Conservation (phyloP, 30 jellyfish, hydroid and myxozoan species). For the Morbakka virulenta region DNA sequence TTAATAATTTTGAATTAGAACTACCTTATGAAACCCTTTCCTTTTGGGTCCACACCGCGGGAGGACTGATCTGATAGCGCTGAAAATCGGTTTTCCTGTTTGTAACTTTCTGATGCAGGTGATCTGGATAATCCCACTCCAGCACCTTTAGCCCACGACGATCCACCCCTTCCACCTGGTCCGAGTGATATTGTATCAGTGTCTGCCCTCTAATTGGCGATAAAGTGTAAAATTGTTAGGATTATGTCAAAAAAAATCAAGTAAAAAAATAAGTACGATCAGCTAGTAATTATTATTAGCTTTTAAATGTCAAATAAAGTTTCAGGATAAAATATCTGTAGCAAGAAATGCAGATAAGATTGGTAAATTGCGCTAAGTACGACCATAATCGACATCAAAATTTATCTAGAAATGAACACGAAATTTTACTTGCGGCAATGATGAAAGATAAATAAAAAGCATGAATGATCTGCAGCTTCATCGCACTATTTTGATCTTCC, state of each 20-base stretch:
- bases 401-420: no score
- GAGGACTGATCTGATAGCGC: slow-evolving; percentile 54
- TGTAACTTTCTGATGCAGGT: slow-evolving; percentile 29
- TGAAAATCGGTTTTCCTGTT: slow-evolving; percentile 54
- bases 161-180: slow-evolving; percentile 83
- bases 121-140: slow-evolving; percentile 84
- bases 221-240: no score
- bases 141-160: slow-evolving; percentile 91
- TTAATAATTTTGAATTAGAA: no score
- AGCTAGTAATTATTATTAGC: background rate
- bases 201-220: slow-evolving; percentile 53
- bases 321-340: no score
- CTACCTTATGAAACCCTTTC: slow-evolving; percentile 7
- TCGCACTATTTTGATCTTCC: no score
- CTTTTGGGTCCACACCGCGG: slow-evolving; percentile 15
- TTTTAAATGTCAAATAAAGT: background rate
- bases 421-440: no score
- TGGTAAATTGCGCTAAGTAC: no score
- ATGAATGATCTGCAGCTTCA: no score
- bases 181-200: slow-evolving; percentile 80
- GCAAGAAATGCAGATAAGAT: no score
- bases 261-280: background rate
- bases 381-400: no score
- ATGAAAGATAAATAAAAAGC: no score
- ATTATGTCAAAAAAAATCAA: background rate